Base-by-base conservation (phyloP, 2,888 invertebrate species). In the Epirrita christyi region DNA sequence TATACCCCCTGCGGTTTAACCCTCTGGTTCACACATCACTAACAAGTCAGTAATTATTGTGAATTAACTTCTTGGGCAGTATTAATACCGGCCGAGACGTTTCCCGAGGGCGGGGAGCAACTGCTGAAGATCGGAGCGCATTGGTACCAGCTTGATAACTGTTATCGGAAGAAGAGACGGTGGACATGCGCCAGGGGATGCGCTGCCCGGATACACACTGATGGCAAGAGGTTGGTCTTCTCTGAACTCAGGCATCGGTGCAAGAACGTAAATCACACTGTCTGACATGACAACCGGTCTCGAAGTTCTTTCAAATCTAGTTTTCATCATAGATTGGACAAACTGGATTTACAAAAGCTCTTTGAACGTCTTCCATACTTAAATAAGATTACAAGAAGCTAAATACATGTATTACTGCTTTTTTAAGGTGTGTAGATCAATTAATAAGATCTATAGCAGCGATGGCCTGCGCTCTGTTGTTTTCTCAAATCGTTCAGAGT, bases 101-200 rank as follows among this genome's bases (percentile, higher is more conserved):
- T 47, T 53, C 37, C 36, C 43, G 74, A 70, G 60, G 61, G 61
- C 37, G 76, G 64, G 49, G 75, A 70, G 3, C 75, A 77, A 58
- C 65, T 88, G 66, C 66, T 92, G 65, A 86, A 85, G 74, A 82
- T 88, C 70, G 82, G 84, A 29, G 83, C 81, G 1, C 78, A 78
- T 68, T 88, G 87, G 90, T 91, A 91, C 76, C 77, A 73, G 48
- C 68, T 91, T 71, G 90, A 91, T 48, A 81, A 72, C 2, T 75
- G 82, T 64, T 87, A 86, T 72, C 69, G 73, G 49, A 69, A 67
- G 55, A 88, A 87, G 68, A 73, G 91, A 50, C 78, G 92, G 3
- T 92, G 92, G 92, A 64, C 76, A 11, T 92, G 92, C 72, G 90
- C 92, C 0, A 77, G 83, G 14, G 87, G 81, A 55, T 92, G 92